phyloP scores from a whole-genome alignment of 2,888 invertebrate genomes.

The Drosophila fulvimacula region DNA sequence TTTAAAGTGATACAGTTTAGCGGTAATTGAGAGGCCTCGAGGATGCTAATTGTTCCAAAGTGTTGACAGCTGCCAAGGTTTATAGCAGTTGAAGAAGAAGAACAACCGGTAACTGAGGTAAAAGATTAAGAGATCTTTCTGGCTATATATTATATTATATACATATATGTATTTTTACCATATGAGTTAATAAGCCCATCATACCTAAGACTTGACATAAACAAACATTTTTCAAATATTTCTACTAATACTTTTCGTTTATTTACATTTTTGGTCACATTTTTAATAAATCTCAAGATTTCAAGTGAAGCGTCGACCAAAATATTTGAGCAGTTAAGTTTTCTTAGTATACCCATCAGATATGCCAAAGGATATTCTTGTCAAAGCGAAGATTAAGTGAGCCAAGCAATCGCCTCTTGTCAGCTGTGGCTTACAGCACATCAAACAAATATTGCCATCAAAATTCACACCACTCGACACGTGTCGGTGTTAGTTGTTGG shows the following conservation, averaged over 20 bases:
- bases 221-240: too few species aligned
- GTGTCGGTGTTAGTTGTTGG: constrained; percentile 47
- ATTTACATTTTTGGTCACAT: constrained; percentile 11
- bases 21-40: constrained; percentile 16
- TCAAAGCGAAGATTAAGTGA: background rate
- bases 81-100: background rate
- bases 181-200: too few species aligned
- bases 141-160: too few species aligned
- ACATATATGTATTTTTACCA: too few species aligned
- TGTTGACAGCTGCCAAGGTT: constrained; percentile 6
- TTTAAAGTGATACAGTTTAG: constrained; percentile 12
- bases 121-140: too few species aligned
- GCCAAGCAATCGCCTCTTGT: constrained; percentile 1
- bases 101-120: background rate
- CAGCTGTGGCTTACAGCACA: constrained; percentile 2
- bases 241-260: constrained; percentile 1
- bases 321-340: background rate
- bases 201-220: too few species aligned
- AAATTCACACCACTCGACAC: constrained; percentile 58
- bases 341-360: background rate
- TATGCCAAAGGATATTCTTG: constrained; percentile 7
- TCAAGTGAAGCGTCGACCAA: background rate
- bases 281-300: background rate
- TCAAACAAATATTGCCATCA: constrained; percentile 18
- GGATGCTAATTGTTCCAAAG: constrained; percentile 44